phyloP scores from a whole-genome alignment of 23 tunicate species.

The Halocynthia aurantium region DNA sequence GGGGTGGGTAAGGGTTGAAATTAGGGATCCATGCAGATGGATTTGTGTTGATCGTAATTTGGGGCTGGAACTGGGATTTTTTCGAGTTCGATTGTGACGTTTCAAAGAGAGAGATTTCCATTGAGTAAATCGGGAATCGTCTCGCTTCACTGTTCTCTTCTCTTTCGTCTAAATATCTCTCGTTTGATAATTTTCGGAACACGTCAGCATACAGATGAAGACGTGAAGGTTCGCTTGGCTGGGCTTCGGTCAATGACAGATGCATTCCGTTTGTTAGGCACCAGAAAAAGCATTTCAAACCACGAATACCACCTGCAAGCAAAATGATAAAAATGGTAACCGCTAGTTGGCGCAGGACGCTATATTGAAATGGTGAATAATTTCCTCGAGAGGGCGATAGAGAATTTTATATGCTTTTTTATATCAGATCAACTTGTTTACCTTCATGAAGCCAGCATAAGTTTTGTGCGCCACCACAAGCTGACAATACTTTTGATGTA shows the following conservation, averaged over 20 bases:
- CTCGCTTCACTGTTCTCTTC: neutral
- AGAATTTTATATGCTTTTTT: too few relatives aligned
- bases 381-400: too few relatives aligned
- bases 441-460: conserved; percentile 26
- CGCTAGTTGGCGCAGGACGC: too few relatives aligned
- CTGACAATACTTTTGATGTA: neutral
- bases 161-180: neutral
- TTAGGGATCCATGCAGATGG: neutral
- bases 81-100: neutral
- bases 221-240: conserved; percentile 13
- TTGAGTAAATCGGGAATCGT: conserved; percentile 11
- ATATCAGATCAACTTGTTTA: neutral
- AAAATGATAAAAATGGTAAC: too few relatives aligned
- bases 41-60: neutral
- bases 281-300: conserved; percentile 17
- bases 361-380: too few relatives aligned
- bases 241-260: conserved; percentile 12
- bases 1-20: neutral
- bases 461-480: conserved; percentile 21
- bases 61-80: neutral
- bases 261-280: conserved; percentile 14
- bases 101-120: conserved; percentile 8
- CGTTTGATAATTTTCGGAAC: conserved; percentile 9
- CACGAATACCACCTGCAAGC: conserved; percentile 15
- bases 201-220: neutral